These are phyloP conservation scores for Epinephelus moara DNA, from an alignment of 2,113 vertebrate genomes.

Conservation along the genomic window DNA sequence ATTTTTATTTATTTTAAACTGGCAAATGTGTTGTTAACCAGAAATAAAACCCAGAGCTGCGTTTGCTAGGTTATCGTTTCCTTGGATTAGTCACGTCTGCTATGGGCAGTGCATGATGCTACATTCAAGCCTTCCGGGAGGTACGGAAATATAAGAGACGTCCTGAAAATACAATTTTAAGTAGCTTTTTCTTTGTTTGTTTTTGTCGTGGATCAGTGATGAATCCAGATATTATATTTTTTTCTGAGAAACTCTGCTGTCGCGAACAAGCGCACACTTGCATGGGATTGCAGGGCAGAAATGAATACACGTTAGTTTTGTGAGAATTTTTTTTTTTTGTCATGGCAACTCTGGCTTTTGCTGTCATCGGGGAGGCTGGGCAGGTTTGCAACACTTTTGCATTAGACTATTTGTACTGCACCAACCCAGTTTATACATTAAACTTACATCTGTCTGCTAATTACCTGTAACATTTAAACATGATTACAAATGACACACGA, in stretches of 20 bases:
- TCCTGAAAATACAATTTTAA: background rate
- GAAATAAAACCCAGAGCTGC: background rate
- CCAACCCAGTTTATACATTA: no score
- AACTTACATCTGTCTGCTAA: no score
- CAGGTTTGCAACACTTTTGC: no score
- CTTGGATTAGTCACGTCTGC: constrained; percentile 50
- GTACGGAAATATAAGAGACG: background rate
- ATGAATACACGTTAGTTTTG: background rate
- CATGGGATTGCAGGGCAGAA: background rate
- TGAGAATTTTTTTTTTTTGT: background rate
- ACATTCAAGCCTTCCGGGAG: constrained; percentile 12
- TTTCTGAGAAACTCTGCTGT: background rate
- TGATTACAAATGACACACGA: no score
- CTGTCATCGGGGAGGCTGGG: no score
- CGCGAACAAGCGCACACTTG: background rate
- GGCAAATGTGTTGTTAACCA: background rate
- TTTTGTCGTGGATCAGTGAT: background rate
- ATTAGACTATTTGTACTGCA: no score
- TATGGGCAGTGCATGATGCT: constrained; percentile 23
- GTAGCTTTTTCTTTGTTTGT: background rate
- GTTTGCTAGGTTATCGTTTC: constrained; percentile 21
- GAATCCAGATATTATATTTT: background rate
- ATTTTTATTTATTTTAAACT: background rate
- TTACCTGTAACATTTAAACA: no score
- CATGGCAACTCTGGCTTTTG: background rate